phyloP scores from a whole-genome alignment of 1,140 invertebrate genomes.

The Sinella curviseta region DNA sequence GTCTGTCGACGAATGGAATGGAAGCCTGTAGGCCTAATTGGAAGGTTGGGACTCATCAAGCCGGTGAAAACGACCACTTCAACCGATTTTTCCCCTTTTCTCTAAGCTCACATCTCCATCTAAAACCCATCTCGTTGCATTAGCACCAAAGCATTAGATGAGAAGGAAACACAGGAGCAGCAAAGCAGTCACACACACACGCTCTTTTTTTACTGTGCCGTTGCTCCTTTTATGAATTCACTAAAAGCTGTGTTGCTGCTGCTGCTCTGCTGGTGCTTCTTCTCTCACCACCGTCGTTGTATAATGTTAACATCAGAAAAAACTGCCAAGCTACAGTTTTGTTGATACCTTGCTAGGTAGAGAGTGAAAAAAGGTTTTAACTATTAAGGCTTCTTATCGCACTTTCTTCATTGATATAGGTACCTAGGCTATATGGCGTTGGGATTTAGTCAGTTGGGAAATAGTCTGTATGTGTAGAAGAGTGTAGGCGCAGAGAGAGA shows the following conservation, averaged over 20 bases:
- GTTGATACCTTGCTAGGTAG: not conserved
- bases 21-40: constrained; percentile 41
- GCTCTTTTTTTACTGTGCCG: not conserved
- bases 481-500: too few relatives aligned
- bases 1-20: constrained; percentile 15
- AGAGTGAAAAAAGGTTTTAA: not conserved
- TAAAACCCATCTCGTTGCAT: constrained; percentile 24
- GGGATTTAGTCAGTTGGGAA: not conserved
- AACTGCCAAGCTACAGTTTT: too few relatives aligned
- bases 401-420: constrained; percentile 13
- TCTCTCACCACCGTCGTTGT: too few relatives aligned
- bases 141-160: not conserved
- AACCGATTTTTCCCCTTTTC: constrained; percentile 39
- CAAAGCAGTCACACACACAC: not conserved
- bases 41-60: constrained; percentile 44
- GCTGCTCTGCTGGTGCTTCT: too few relatives aligned
- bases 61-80: constrained; percentile 40
- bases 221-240: constrained; percentile 19
- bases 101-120: constrained; percentile 30
- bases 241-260: not conserved
- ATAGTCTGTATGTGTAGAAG: not conserved
- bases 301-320: too few relatives aligned
- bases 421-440: not conserved
- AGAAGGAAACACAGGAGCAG: not conserved
- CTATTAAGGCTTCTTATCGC: constrained; percentile 20